A percentile compares a stretch with the other conserved stretches of the same genome.
phyloP scores from a whole-genome alignment of 2,113 vertebrate species.

The Megaceryle torquata region DNA sequence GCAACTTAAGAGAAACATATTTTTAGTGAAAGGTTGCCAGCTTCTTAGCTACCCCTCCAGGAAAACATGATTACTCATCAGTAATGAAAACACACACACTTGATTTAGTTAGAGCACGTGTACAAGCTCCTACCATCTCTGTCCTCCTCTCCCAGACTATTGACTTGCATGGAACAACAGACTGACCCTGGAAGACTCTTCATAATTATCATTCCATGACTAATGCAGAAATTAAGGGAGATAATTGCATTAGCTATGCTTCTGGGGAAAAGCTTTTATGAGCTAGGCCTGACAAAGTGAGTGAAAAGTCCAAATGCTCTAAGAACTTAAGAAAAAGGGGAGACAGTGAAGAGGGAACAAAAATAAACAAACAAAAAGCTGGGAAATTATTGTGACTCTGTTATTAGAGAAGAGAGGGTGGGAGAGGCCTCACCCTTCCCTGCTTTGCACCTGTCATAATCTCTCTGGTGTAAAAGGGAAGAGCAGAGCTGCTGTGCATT shows the following conservation, averaged over 20 bases:
- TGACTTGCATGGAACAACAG: constrained; percentile 23
- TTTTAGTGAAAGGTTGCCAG: not conserved
- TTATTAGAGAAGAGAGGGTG: not conserved
- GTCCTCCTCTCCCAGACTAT: not conserved
- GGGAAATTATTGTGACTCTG: not conserved
- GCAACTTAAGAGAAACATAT: not conserved
- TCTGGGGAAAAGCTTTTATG: constrained; percentile 8
- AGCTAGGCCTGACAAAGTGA: not conserved
- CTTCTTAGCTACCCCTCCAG: constrained; percentile 3
- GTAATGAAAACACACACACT: not conserved
- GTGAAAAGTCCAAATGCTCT: not conserved
- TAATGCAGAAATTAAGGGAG: constrained; percentile 44
- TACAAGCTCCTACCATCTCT: not conserved
- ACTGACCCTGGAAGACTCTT: constrained; percentile 24
- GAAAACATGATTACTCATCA: constrained; percentile 18
- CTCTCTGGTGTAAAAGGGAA: not conserved
- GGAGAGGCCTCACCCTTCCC: not conserved
- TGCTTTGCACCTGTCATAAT: not conserved
- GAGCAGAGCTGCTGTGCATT: not conserved
- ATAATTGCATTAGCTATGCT: constrained; percentile 13
- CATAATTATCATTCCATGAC: not conserved
- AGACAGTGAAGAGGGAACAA: not conserved
- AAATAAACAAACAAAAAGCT: not conserved
- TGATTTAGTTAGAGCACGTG: not conserved
- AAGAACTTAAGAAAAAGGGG: not conserved